Percentiles rank a stretch among this genome's conserved stretches.
phyloP scores from a whole-genome alignment of 2,797 vertebrate genomes.

The Myioborus miniatus region DNA sequence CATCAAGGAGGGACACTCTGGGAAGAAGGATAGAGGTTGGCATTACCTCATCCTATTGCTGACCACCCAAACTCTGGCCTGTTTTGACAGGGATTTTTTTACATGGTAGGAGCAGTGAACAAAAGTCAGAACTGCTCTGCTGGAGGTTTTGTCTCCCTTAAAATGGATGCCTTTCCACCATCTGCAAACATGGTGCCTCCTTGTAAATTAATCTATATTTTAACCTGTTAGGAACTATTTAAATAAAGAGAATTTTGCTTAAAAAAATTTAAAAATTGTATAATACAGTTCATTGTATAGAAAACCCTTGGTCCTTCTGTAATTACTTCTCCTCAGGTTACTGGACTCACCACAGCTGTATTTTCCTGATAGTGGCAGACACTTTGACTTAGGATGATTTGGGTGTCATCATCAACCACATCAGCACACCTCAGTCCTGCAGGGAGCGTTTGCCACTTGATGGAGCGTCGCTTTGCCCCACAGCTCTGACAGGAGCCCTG shows the following conservation, averaged over 20 bases:
- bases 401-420: fast-evolving
- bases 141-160: background rate
- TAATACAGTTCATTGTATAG: background rate
- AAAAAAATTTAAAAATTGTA: background rate
- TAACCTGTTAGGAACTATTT: background rate
- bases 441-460: fast-evolving
- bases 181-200: background rate
- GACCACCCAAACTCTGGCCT: background rate
- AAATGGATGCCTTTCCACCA: background rate
- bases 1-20: background rate
- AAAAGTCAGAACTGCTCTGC: background rate
- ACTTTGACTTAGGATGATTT: background rate
- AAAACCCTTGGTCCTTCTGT: background rate
- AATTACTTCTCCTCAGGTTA: background rate
- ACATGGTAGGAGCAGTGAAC: background rate
- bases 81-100: background rate
- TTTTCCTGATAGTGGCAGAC: background rate
- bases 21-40: background rate
- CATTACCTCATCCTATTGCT: background rate
- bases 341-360: background rate
- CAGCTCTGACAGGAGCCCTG: background rate
- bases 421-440: fast-evolving
- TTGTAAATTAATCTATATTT: background rate
- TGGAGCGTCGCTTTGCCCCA: fast-evolving
- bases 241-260: background rate